Evolutionary conservation across 2,797 vertebrate species (phyloP), one percentile per base, ranked within the genome.

Genomic region (Cercopithecus petaurista): DNA sequence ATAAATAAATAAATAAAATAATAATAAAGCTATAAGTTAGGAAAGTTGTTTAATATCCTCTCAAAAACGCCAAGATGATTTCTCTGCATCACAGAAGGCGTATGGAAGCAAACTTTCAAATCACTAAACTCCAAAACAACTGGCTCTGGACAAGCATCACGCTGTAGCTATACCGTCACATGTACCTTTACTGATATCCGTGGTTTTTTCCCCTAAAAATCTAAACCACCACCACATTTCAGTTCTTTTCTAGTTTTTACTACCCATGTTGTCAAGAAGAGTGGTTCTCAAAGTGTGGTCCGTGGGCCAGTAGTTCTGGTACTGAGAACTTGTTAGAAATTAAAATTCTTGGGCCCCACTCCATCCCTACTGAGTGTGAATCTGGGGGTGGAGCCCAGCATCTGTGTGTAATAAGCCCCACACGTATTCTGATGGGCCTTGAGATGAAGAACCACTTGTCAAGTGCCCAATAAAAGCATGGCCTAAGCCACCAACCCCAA

Each of bases 231-330:
- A 73, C 24, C 82, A 50, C 12, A 14, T n/a, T 52, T 67, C 36
- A 57, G 41, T 72, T 89, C n/a, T 88, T 83, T 88, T 72, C 59
- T 72, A 67, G 72, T 33, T 4, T 46, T 81, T 67, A 75, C 36
- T 36, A 4, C 9, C 43, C 75, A 36, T 59, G 43, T 48, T 36
- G 41, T 85, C 52, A 52, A 50, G 11, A 80, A n/a, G 24, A 46
- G 55, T 19, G 8, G 50, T 36, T 75, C 64, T 76, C 55, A 64
- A 48, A 79, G 55, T 48, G 46, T 43, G 50, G 43, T 30, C 59
- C 1, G 2, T 26, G n/a, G 48, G 41, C 33, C 17, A 21, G 57
- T 7, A 2, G 4, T 7, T 30, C 43, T 1, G 2, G 13, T 17
- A 39, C 17, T 4, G 14, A 70, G n/a, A 67, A 85, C 39, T 30